Evolutionary conservation across 2,113 vertebrate genomes (phyloP), one percentile per base, ranked within the genome.

Genomic region (Dascyllus trimaculatus): DNA sequence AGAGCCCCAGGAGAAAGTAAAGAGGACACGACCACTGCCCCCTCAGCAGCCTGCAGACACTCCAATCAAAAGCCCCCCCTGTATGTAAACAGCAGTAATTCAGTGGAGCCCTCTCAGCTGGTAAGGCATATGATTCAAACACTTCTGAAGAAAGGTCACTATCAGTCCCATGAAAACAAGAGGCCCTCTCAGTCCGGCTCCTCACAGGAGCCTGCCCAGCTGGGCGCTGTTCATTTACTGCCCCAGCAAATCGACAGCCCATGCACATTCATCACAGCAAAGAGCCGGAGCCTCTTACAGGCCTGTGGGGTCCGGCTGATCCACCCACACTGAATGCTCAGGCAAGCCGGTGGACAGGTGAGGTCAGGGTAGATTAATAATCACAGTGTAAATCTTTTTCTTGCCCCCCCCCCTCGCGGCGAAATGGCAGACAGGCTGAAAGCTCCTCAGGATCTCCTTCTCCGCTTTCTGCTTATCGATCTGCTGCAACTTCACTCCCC

Each of bases 331-430:
- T 56, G 57, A 85, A 78, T 57, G 29, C 32, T 8, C 73, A 79
- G 63, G 75, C 56, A 56, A 75, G 62, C 19, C 62, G 15, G 46
- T 15, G 61, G 78, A 83, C 79, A 86, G 83, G 80, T 78, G 76
- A 86, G 76, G 77, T 84, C 80, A 73, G 64, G 60, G 58, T 29
- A 46, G 83, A 92, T 88, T 86, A 89, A 91, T 90, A 89, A 88
- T 85, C 71, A 53, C 49, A 21, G 54, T 60, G 57, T 83, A 86
- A 85, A 89, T 88, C 82, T 84, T 51, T 71, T n/a, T 11, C 18
- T 7, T 45, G 14, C 4, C 49, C 53, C 46, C 67, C 35, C 29
- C 3, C n/a, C n/a, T n/a, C n/a, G 57, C 63, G 78, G 80, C 40
- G 83, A 84, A 90, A 86, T 85, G 22, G 60, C 48, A 84, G 71